Evolutionary conservation across 1,140 invertebrate genomes (phyloP).

Genomic region (Drosophila bifasciata): DNA sequence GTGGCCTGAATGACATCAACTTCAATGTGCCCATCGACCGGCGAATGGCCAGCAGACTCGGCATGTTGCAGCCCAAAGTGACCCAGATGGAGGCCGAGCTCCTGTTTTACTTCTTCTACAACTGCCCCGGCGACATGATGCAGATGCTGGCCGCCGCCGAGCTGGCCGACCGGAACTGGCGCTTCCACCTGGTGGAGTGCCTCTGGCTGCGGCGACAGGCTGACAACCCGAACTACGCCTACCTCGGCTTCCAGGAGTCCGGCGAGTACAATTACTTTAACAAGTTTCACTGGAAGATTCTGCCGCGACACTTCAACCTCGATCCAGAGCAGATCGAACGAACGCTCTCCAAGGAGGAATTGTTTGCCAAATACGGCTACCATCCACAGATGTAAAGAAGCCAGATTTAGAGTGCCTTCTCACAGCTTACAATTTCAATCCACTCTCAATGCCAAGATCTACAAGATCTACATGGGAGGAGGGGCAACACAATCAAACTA

Average conservation of each 20-base stretch:
- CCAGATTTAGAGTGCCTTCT: too few species aligned
- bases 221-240: conserved; percentile 62
- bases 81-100: conserved; percentile 61
- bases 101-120: conserved; percentile 66
- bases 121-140: conserved; percentile 64
- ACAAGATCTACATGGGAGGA: too few species aligned
- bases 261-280: conserved; percentile 74
- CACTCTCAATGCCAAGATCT: too few species aligned
- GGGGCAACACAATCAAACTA: too few species aligned
- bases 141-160: conserved; percentile 67
- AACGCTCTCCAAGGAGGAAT: conserved; percentile 55
- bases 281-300: conserved; percentile 55
- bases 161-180: conserved; percentile 63
- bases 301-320: conserved; percentile 51
- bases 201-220: conserved; percentile 54
- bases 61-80: conserved; percentile 48
- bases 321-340: conserved; percentile 48
- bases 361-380: conserved; percentile 46
- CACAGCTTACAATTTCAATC: neutral
- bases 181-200: conserved; percentile 50
- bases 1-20: conserved; percentile 21
- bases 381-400: conserved; percentile 57
- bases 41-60: neutral
- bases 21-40: conserved; percentile 31
- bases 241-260: conserved; percentile 33